Evolutionary conservation across 35 echinoderm and acorn worm genomes (phyloP), one percentile per base, ranked within the genome.

Genomic region (Eucidaris tribuloides): DNA sequence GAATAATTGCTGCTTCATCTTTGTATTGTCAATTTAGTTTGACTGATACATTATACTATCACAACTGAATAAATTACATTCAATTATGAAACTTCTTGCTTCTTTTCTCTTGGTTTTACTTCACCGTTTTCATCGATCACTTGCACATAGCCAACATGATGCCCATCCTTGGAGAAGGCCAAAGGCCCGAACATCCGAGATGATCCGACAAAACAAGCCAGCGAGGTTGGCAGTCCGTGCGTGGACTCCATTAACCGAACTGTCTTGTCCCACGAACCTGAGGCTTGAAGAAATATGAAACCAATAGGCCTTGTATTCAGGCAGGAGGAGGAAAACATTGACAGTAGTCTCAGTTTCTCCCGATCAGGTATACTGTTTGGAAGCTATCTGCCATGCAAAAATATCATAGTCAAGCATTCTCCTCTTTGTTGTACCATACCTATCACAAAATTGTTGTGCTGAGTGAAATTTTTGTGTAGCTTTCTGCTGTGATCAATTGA

Each of bases 201-300:
- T 97, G 94, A 2, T 79, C 90, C 4, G 48, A 71, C 23, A 97
- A 79, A 25, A 88, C 33, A 7, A 32, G 38, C 14, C 92, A 5
- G 6, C n/a, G n/a, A n/a, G n/a, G n/a, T n/a, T 80, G 71, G 18
- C 64, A 39, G 33, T 71, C 86, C 77, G 65, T 48, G 11, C 37
- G 31, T 18, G 94, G 84, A 32, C 85, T 92, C 94, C 94, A 97
- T 25, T n/a, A 92, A 81, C 11, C 86, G 45, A 42, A 97, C 81
- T 44, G 90, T 97, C 72, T 92, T 92, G 57, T 97, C 94, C 81
- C 90, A 91, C 9, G 94, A 97, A 5, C 89, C 89, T 42, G 94
- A 92, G 9, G 89, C 94, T 83, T 91, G 20, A 52, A 83, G 45
- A 66, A 39, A 65, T 30, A 80, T 63, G 80, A 23, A 37, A 77